Evolutionary conservation across 2,113 vertebrate species (phyloP), one percentile per base, ranked within the genome.

Genomic region (Podarcis muralis): DNA sequence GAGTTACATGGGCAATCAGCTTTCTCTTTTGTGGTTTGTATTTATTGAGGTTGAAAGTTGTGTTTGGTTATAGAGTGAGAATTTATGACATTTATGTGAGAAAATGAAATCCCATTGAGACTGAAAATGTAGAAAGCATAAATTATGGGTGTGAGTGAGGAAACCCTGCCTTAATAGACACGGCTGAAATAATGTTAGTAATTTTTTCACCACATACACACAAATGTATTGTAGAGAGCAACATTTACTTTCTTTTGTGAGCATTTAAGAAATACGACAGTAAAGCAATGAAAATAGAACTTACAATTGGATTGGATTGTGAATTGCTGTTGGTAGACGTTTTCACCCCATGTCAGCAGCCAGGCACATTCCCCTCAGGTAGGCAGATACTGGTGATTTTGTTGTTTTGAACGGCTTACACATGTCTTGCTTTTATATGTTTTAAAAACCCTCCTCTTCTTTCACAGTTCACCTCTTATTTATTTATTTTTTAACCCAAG

Each of bases 21-120:
- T 85, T 80, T 83, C 20, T 80, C 11, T 65, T 72, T 84, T 81
- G 62, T 85, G 83, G 69, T 62, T 74, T 85, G 27, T 40, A 43
- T 85, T 72, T 80, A 84, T 79, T 72, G 74, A 78, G 16, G 48
- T 78, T 75, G 53, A 88, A 82, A 82, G 80, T 43, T 88, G 35
- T 43, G 69, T 37, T 87, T 82, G 32, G 7, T 88, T 82, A 75
- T 65, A n/a, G 27, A 82, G 79, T 82, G 57, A 72, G 22, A 87
- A 82, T 59, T 25, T 71, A 72, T 53, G 43, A 35, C 23, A 69
- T 87, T 87, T 72, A 80, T 57, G 32, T 81, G 25, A 74, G 48
- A 81, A 74, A 81, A 81, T 62, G 78, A 69, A 79, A 80, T 66
- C 13, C 80, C 76, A 85, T 65, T 62, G 35, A n/a, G 13, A 85